Evolutionary conservation across 2,797 vertebrate genomes (phyloP), one percentile per base, ranked within the genome.

Genomic region (Pangasius larnaudii): DNA sequence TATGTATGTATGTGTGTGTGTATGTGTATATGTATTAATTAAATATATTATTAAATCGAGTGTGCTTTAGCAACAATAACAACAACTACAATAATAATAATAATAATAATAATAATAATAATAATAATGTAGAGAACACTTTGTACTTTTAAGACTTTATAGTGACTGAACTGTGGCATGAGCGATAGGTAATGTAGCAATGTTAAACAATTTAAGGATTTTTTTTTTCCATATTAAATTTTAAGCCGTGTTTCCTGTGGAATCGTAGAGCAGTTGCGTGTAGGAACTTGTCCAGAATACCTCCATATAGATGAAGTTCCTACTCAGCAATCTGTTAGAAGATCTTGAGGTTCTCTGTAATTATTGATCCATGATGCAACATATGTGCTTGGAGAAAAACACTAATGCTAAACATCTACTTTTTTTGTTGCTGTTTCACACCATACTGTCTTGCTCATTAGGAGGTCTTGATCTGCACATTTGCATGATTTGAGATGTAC

Each of bases 331-430:
- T 33, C 75, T 78, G 16, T 80, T 36, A 80, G 51, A 80, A 78
- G 49, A 78, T 56, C 51, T 78, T 33, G 19, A 18, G 49, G 49
- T 59, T 59, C 30, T 80, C 33, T 39, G 56, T 61, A 59, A 10
- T 81, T 39, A 81, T 61, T 61, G 78, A 81, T 81, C 78, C 19
- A 80, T 39, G 22, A 81, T 81, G 78, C 56, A 81, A 39, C 33
- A 27, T 59, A 22, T 39, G 5, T 36, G 77, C 30, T 56, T 22
- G n/a, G 9, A 58, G 30, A 36, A 36, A 36, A 33, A 33, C 59
- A 39, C 53, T 36, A 80, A 22, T 13, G 51, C 11, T 22, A 59
- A 59, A 80, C 19, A 80, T 19, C 51, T 53, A 56, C 53, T 33
- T 24, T 80, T 9, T 49, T 67, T 67, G 2, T 61, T 42, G 42